Evolutionary conservation across 2,113 vertebrate genomes (phyloP).

Genomic region (Indri indri): DNA sequence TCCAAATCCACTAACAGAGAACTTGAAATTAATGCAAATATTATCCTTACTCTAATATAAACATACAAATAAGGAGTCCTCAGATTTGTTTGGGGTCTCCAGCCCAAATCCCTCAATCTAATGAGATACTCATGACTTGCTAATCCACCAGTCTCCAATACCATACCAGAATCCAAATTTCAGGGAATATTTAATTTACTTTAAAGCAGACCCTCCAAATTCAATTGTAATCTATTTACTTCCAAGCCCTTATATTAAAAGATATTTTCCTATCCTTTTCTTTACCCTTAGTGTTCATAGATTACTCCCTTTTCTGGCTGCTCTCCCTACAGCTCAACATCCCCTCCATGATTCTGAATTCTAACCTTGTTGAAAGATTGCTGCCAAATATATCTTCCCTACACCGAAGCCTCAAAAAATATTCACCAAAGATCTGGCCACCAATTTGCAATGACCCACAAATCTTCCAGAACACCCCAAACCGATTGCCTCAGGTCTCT

Average conservation of each 20-base stretch:
- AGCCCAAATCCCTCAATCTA: not conserved
- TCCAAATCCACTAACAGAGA: not conserved
- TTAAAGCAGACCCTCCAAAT: constrained; percentile 44
- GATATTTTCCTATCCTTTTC: not conserved
- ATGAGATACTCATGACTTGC: not conserved
- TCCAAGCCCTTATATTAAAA: not conserved
- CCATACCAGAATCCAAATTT: not conserved
- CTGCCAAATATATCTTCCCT: not conserved
- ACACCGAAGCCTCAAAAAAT: constrained; percentile 47
- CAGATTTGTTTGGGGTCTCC: not conserved
- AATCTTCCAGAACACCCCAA: constrained; percentile 32
- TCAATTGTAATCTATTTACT: not conserved
- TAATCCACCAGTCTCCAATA: not conserved
- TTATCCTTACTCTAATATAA: not conserved
- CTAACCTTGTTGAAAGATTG: constrained; percentile 12
- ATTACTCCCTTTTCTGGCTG: not conserved
- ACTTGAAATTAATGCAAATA: constrained; percentile 37
- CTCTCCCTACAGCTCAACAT: not conserved
- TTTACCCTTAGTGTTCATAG: not conserved
- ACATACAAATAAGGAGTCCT: constrained; percentile 6
- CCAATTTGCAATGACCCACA: constrained; percentile 44
- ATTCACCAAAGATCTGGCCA: constrained; percentile 27
- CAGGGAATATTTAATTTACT: not conserved
- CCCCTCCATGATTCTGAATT: not conserved
- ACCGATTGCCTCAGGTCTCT: not conserved